These are phyloP conservation scores for Oryzaephilus surinamensis DNA, from an alignment of 1,140 invertebrate genomes.

Conservation along the genomic window DNA sequence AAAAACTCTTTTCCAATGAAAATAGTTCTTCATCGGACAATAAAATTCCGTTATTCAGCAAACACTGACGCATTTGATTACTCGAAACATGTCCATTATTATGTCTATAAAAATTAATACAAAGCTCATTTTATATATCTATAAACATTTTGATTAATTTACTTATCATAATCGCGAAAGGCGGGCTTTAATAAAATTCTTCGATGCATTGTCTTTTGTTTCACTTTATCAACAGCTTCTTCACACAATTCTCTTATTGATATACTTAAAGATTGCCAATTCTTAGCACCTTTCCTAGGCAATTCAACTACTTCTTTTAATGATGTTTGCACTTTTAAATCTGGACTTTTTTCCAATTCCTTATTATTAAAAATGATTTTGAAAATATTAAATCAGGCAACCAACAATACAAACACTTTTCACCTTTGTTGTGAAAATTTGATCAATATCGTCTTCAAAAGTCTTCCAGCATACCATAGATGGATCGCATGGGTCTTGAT, in stretches of 20 bases:
- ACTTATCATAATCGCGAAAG: slow-evolving; percentile 58
- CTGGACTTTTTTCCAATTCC: slow-evolving; percentile 53
- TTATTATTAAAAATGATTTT: slow-evolving; percentile 7
- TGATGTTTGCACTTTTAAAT: slow-evolving; percentile 36
- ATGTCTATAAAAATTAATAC: slow-evolving; percentile 35
- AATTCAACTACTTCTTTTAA: slow-evolving; percentile 38
- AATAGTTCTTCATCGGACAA: slow-evolving; percentile 50
- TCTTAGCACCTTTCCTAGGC: slow-evolving; percentile 34
- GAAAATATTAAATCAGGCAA: too few relatives aligned
- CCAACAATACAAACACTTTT: slow-evolving; percentile 5
- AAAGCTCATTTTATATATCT: too few relatives aligned
- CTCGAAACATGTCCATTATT: slow-evolving; percentile 58
- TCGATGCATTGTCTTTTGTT: slow-evolving; percentile 39
- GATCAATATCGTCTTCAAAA: slow-evolving; percentile 60
- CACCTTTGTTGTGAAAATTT: slow-evolving; percentile 55
- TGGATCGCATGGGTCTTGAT: slow-evolving; percentile 52
- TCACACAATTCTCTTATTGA: slow-evolving; percentile 41
- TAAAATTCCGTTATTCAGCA: slow-evolving; percentile 50
- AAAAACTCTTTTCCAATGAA: slow-evolving; percentile 53
- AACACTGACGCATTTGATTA: slow-evolving; percentile 51
- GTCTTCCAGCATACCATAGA: slow-evolving; percentile 53
- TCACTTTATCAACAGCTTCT: slow-evolving; percentile 41
- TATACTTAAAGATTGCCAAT: slow-evolving; percentile 39
- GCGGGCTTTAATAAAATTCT: slow-evolving; percentile 49
- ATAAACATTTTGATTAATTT: slow-evolving; percentile 15